Percentiles rank a stretch among this genome's conserved stretches.
phyloP scores from a whole-genome alignment of 2,888 invertebrate genomes.

The Syrista parreyssii region DNA sequence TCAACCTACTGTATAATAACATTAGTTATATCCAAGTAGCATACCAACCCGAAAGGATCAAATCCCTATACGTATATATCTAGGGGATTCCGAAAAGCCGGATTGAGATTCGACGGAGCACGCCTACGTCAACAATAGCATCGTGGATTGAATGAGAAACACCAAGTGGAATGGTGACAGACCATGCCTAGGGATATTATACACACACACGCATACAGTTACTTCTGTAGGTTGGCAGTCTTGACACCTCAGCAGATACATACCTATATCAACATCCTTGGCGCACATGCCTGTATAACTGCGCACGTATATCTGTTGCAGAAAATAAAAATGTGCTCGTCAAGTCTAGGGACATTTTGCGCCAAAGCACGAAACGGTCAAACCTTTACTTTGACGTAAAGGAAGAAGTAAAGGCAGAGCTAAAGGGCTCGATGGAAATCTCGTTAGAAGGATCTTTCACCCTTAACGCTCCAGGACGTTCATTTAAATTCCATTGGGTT shows the following conservation, averaged over 20 bases:
- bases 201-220: background rate
- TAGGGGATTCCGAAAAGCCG: background rate
- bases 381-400: background rate
- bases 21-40: background rate
- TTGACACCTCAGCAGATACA: background rate
- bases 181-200: background rate
- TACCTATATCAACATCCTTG: background rate
- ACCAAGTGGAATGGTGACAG: background rate
- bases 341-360: background rate
- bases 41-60: background rate
- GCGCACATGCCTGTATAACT: background rate
- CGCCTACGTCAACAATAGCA: background rate
- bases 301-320: background rate
- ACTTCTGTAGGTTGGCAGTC: background rate
- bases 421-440: too few relatives aligned
- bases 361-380: background rate
- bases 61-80: background rate
- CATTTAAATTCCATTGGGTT: too few relatives aligned
- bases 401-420: too few relatives aligned
- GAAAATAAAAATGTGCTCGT: background rate
- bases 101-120: slow-evolving; percentile 1
- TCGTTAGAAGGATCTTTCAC: too few relatives aligned
- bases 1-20: background rate
- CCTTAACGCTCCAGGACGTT: too few relatives aligned
- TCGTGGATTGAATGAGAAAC: slow-evolving; percentile 7